A percentile compares a stretch with the other conserved stretches of the same genome.
Evolutionary conservation across 2,113 vertebrate species (phyloP).

Genomic region (Poeciliopsis retropinna): DNA sequence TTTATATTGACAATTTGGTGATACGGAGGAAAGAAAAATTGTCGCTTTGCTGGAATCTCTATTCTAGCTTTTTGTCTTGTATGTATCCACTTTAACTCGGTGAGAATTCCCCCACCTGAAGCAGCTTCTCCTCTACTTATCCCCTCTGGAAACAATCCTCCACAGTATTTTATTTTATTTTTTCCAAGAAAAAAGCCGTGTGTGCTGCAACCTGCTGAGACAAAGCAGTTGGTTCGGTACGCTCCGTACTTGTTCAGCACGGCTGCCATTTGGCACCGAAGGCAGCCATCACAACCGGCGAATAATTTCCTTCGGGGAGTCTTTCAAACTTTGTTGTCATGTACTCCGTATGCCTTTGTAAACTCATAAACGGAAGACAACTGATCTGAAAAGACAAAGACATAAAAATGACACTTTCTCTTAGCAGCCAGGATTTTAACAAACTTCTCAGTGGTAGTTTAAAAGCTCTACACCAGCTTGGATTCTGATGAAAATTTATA

Average conservation of each 20-base stretch:
- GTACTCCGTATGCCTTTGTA: slow-evolving; percentile 9
- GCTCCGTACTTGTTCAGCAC: slow-evolving; percentile 50
- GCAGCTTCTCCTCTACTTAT: slow-evolving; percentile 33
- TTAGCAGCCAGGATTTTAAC: slow-evolving; percentile 2
- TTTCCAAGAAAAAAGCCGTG: slow-evolving; percentile 32
- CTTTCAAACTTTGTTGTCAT: slow-evolving; percentile 31
- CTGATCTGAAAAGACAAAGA: not conserved
- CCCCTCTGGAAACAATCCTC: slow-evolving; percentile 27
- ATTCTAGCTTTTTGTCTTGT: slow-evolving; percentile 27
- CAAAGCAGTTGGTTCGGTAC: slow-evolving; percentile 53
- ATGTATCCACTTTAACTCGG: slow-evolving; percentile 3
- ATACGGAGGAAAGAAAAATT: not conserved
- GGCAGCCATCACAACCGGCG: slow-evolving; percentile 26
- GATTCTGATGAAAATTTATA: slow-evolving; percentile 39
- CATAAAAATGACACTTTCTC: not conserved
- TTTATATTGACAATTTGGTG: slow-evolving; percentile 4
- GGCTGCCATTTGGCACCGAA: slow-evolving; percentile 46
- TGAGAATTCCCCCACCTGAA: slow-evolving; percentile 50
- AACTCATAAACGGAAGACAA: slow-evolving; percentile 3
- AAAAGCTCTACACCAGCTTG: slow-evolving; percentile 26
- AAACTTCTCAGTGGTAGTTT: slow-evolving; percentile 28
- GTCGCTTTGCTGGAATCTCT: slow-evolving; percentile 34
- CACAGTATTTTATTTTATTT: slow-evolving; percentile 21
- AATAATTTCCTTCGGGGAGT: slow-evolving; percentile 25
- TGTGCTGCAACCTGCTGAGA: slow-evolving; percentile 53